Percentiles rank a stretch among this genome's conserved stretches.
Evolutionary conservation across 2,113 vertebrate species (phyloP).

Genomic region (Enhydra lutris): DNA sequence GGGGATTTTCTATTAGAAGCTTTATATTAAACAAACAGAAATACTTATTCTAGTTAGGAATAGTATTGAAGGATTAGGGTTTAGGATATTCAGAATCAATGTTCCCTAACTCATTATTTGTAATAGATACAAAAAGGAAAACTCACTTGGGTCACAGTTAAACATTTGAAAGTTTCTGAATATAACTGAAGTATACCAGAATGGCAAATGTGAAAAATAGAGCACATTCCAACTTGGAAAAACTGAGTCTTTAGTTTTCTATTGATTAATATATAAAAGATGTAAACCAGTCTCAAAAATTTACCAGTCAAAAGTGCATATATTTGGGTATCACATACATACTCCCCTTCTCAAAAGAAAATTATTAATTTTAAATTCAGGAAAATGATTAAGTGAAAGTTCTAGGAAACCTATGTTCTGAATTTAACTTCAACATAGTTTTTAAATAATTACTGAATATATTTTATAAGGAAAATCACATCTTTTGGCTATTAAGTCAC

Average conservation of each 20-base stretch:
- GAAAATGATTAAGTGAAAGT: neutral
- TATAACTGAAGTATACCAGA: neutral
- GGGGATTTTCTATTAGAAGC: neutral
- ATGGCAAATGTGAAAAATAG: neutral
- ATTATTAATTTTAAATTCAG: neutral
- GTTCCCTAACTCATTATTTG: neutral
- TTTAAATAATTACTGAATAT: neutral
- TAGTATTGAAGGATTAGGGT: neutral
- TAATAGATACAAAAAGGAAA: neutral
- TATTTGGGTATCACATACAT: neutral
- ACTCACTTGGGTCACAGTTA: neutral
- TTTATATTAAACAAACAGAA: conserved; percentile 6
- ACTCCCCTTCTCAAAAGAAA: neutral
- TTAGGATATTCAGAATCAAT: neutral
- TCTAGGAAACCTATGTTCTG: neutral
- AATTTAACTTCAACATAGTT: neutral
- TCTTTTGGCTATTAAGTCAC: neutral
- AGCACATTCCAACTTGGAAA: neutral
- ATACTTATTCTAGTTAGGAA: neutral
- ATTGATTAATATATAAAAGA: neutral
- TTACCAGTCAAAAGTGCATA: neutral
- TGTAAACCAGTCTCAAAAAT: neutral
- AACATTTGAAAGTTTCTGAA: neutral
- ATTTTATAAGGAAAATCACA: neutral
- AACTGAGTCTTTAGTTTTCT: neutral